These are phyloP conservation scores for Metaphire vulgaris DNA, from an alignment of 1,140 invertebrate genomes.

Conservation along the genomic window DNA sequence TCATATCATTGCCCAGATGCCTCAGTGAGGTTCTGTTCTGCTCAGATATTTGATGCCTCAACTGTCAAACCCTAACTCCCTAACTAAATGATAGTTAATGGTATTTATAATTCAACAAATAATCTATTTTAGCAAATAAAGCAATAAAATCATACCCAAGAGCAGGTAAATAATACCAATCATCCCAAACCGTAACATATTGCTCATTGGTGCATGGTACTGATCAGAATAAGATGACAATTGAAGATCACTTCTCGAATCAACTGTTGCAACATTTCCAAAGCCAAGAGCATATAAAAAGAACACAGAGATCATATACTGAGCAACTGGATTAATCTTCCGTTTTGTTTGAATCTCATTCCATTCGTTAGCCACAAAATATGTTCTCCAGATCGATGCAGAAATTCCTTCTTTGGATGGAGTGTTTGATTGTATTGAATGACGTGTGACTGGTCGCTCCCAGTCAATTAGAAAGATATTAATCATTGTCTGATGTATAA, in stretches of 20 bases:
- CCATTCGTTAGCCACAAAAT: conserved; percentile 82
- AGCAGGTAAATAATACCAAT: conserved; percentile 53
- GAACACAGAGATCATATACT: conserved; percentile 44
- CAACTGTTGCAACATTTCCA: conserved; percentile 52
- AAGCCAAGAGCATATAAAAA: conserved; percentile 51
- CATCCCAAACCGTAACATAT: conserved; percentile 56
- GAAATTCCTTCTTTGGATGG: conserved; percentile 21
- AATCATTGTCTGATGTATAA: conserved; percentile 41
- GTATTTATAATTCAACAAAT: no score
- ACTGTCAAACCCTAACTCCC: no score
- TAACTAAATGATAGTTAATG: no score
- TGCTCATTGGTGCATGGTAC: conserved; percentile 50
- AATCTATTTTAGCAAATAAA: no score
- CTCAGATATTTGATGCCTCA: no score
- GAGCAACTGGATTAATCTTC: conserved; percentile 60
- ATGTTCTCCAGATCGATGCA: conserved; percentile 73
- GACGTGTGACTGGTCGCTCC: conserved; percentile 61
- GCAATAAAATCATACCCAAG: conserved; percentile 44
- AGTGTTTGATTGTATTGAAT: background rate
- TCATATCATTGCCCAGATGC: no score
- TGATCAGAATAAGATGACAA: conserved; percentile 31
- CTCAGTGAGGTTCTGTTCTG: no score
- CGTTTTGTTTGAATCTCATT: conserved; percentile 68
- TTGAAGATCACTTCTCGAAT: conserved; percentile 45
- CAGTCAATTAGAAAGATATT: conserved; percentile 83